Base-by-base conservation (phyloP, 2,113 vertebrate genomes). In the Myxocyprinus asiaticus region DNA sequence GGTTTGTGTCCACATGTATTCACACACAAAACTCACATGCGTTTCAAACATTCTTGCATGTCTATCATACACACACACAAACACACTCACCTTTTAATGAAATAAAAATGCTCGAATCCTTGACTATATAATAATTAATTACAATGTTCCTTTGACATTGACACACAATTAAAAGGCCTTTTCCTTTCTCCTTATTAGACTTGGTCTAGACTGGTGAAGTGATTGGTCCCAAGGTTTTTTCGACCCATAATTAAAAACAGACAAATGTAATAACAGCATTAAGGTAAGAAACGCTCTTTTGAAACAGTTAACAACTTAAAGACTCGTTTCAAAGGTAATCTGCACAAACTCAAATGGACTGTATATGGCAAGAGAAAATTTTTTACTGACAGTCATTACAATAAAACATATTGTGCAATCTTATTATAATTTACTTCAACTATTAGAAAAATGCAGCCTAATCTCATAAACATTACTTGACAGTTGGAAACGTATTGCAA, bases 131-230 rank as follows among this genome's bases (percentile, higher is more conserved):
- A 79, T 79, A 72, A 81, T 55, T 72, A 67, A 76, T 82, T 76
- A 70, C 43, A 70, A 67, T 48, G 55, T 50, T 77, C 62, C 71
- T 75, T 66, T 81, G 70, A 84, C 75, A 78, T 14, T 79, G 83
- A 78, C 59, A 67, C 62, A 78, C 74, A 81, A 81, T 84, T 76
- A 79, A 81, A 82, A 72, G 47, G n/a, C 48, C 73, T 66, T 84
- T 61, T 78, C 22, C 51, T 74, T 79, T 76, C 56, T 77, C 9
- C 67, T 77, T 80, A 82, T 82, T 75, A 82, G 56, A 82, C 67
- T 79, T 59, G 72, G 77, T 80, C 73, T 74, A n/a, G n/a, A n/a
- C 69, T 59, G 15, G 64, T 65, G 50, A 80, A 77, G 47, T 79
- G 62, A 78, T 74, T 80, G 74, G 65, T 73, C 69, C 62, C 81